Evolutionary conservation across 2,888 invertebrate species (phyloP), one percentile per base, ranked within the genome.

Genomic region (Oxytorus armatus): DNA sequence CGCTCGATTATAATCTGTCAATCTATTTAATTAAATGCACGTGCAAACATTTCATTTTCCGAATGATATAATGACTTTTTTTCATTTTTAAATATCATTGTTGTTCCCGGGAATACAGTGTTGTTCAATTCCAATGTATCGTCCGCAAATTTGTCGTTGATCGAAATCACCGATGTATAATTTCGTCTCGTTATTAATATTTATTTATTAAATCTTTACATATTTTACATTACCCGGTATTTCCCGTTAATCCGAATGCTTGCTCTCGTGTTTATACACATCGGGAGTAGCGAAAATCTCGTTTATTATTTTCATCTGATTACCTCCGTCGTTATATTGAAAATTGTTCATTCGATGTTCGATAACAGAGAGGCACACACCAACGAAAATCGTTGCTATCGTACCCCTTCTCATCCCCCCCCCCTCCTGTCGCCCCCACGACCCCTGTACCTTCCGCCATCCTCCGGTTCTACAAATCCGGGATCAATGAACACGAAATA

Each of bases 401-500:
- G 65, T 57, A 5, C 44, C 10, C n/a, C n/a, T n/a, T 21, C 36
- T 47, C 33, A 23, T 44, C 18, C 53, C 21, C 33, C 65, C 29
- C 63, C 23, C 44, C 44, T 44, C 11, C 8, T n/a, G n/a, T n/a
- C n/a, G n/a, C n/a, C 1, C 21, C 42, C 42, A 39, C 23, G n/a
- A 0, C 42, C n/a, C n/a, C 16, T 39, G 18, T 39, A 10, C 18
- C 44, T 44, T n/a, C 10, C 36, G 16, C 14, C 29, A 44, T 5
- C 44, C 18, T 7, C 33, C 42, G 55, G 29, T 29, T 47, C 44
- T 59, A 61, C 55, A 36, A 61, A 61, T 18, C 47, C 61, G 61
- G 86, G 88, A 88, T 85, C 88, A 88, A 88, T 88, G 88, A 87
- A 77, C 77, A 81, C 69, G 77, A 77, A 74, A 81, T 77, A 81